phyloP scores from a whole-genome alignment of 1,140 invertebrate species.

The Brachionus plicatilis region DNA sequence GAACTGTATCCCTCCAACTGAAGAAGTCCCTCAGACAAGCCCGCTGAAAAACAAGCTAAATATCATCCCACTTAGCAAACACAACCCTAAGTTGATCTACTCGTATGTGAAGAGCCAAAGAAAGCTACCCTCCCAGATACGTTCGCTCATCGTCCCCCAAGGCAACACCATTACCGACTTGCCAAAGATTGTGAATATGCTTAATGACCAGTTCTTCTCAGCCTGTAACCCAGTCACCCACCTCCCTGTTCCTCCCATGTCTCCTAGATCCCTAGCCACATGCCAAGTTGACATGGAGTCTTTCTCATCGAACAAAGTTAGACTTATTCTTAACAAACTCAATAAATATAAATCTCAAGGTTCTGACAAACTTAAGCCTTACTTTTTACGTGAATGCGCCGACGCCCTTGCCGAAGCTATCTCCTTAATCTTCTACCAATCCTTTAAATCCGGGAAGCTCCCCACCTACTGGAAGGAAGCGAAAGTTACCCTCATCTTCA shows the following conservation, averaged over 20 bases:
- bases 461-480: background rate
- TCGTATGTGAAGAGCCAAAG: background rate
- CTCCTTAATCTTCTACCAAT: background rate
- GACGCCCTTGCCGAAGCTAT: background rate
- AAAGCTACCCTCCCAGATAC: background rate
- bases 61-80: background rate
- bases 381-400: background rate
- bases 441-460: background rate
- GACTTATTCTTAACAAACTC: no score
- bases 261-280: background rate
- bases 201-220: background rate
- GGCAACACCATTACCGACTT: background rate
- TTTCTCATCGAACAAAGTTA: background rate
- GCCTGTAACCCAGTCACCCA: background rate
- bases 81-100: background rate
- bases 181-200: no score
- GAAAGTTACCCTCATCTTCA: background rate
- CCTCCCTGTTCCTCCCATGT: background rate
- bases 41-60: background rate
- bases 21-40: background rate
- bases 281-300: background rate
- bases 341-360: background rate
- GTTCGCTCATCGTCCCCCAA: background rate
- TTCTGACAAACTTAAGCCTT: background rate
- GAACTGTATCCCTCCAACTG: background rate